These are phyloP conservation scores for Pherbina coryleti DNA, from an alignment of 2,888 invertebrate genomes.

Conservation along the genomic window DNA sequence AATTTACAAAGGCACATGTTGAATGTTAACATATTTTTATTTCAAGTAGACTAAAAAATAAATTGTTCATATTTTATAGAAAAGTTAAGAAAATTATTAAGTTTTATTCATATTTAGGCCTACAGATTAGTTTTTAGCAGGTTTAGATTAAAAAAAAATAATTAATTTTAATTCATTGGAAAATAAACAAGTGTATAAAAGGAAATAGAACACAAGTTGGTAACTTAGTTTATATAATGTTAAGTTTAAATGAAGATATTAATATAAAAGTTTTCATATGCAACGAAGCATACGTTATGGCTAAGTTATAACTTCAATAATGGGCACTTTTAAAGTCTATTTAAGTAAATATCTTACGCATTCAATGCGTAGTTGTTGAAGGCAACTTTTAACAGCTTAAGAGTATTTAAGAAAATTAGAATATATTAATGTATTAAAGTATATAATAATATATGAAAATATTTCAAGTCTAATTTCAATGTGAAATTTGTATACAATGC, in stretches of 20 bases:
- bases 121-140: too few relatives aligned
- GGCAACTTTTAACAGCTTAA: constrained; percentile 24
- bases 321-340: constrained; percentile 10
- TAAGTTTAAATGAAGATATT: too few relatives aligned
- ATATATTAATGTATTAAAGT: background rate
- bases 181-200: too few relatives aligned
- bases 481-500: too few relatives aligned
- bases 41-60: too few relatives aligned
- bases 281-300: background rate
- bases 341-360: background rate
- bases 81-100: too few relatives aligned
- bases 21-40: too few relatives aligned
- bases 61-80: too few relatives aligned
- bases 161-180: background rate
- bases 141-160: background rate
- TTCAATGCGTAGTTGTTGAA: constrained; percentile 1
- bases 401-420: background rate
- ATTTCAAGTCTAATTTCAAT: background rate
- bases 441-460: background rate
- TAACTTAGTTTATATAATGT: too few relatives aligned
- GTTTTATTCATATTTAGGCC: too few relatives aligned
- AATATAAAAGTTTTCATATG: too few relatives aligned
- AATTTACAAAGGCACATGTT: background rate
- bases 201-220: too few relatives aligned
- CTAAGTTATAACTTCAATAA: constrained; percentile 22